phyloP scores from a whole-genome alignment of 2,113 vertebrate genomes.

The Dipodomys merriami region DNA sequence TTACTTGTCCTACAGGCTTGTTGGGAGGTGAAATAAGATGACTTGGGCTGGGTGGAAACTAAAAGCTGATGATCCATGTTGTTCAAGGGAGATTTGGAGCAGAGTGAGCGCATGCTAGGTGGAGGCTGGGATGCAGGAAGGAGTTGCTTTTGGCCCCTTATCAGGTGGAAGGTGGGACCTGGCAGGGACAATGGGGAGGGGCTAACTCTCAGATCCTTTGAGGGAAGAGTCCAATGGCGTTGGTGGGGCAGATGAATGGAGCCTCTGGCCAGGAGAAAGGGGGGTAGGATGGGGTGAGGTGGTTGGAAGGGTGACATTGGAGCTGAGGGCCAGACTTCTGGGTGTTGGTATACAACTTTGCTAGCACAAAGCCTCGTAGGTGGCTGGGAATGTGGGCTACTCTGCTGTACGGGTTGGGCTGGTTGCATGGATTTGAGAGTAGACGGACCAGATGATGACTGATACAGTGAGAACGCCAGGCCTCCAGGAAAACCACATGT shows the following conservation, averaged over 20 bases:
- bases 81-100: not conserved
- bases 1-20: not conserved
- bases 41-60: not conserved
- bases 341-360: too few species aligned
- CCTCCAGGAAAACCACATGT: not conserved
- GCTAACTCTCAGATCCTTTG: not conserved
- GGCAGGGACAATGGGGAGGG: not conserved
- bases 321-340: not conserved
- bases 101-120: not conserved
- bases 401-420: constrained; percentile 47
- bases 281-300: too few species aligned
- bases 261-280: not conserved
- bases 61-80: not conserved
- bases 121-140: not conserved
- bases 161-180: not conserved
- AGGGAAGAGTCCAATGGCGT: not conserved
- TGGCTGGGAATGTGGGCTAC: not conserved
- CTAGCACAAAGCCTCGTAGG: not conserved
- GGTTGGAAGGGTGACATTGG: not conserved
- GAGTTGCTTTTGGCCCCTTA: not conserved
- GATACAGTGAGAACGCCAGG: not conserved
- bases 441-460: not conserved
- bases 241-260: not conserved
- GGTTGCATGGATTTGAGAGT: constrained; percentile 1
- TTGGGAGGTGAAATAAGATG: not conserved